Conservation (phyloP, 2,888 invertebrate species). For the Tetranychus truncatus region DNA sequence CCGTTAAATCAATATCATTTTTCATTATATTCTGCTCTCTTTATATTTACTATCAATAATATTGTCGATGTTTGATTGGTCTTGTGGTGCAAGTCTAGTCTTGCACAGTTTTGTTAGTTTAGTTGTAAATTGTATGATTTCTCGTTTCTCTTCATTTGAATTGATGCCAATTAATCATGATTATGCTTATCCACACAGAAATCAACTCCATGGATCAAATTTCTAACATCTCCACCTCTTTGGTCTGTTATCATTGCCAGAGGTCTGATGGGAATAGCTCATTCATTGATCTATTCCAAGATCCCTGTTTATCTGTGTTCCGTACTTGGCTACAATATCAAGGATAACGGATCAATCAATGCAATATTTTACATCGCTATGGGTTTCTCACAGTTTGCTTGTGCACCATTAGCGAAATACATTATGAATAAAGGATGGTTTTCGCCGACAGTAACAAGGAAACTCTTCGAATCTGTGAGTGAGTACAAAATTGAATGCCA, state of each 20-base stretch:
- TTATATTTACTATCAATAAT: no score
- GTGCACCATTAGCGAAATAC: background rate
- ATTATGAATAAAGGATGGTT: background rate
- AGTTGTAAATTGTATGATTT: no score
- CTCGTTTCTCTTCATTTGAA: no score
- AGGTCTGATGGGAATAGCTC: background rate
- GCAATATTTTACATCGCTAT: background rate
- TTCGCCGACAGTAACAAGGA: background rate
- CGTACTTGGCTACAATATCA: background rate
- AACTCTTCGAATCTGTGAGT: background rate
- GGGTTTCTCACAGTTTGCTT: background rate
- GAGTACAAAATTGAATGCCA: background rate
- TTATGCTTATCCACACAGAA: no score
- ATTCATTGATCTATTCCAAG: background rate
- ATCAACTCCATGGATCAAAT: background rate
- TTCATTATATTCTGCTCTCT: no score
- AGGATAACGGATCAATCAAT: background rate
- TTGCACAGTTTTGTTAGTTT: no score
- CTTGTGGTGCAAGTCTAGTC: no score
- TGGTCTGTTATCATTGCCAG: background rate
- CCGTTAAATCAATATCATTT: no score
- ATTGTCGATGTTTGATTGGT: no score
- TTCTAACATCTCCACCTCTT: background rate
- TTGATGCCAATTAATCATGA: no score
- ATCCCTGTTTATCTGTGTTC: background rate